Conservation (phyloP, 2,113 vertebrate species). For the Hoplias malabaricus region DNA sequence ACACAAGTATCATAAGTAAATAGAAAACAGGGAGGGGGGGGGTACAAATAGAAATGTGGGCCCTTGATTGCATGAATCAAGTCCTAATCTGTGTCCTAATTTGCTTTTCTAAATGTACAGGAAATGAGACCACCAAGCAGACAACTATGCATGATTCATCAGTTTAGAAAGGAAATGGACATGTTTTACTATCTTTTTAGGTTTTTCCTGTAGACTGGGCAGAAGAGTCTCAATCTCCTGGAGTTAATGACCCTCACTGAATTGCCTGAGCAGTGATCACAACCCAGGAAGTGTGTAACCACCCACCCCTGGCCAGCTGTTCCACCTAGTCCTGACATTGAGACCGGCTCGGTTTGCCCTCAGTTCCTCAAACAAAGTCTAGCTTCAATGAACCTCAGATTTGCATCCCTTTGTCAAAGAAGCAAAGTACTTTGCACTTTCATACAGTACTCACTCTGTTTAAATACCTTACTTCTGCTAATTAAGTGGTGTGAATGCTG, state of each 20-base stretch:
- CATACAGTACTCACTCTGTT: neutral
- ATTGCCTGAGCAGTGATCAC: slow-evolving; percentile 23
- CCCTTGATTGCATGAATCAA: no score
- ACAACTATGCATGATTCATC: slow-evolving; percentile 14
- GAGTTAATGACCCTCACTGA: slow-evolving; percentile 56
- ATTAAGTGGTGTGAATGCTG: no score
- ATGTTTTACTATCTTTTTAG: neutral
- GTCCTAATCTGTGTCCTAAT: neutral
- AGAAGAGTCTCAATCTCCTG: slow-evolving; percentile 46
- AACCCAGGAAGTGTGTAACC: slow-evolving; percentile 43
- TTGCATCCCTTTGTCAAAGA: neutral
- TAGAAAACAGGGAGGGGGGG: no score
- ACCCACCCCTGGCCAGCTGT: slow-evolving; percentile 39
- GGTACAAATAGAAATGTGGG: no score
- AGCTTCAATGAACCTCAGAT: no score
- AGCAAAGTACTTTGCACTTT: neutral
- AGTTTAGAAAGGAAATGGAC: slow-evolving; percentile 7
- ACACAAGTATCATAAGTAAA: no score
- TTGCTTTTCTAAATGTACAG: neutral
- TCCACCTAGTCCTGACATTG: slow-evolving; percentile 58
- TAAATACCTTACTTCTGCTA: no score
- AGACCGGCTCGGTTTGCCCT: neutral
- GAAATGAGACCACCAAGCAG: slow-evolving; percentile 10
- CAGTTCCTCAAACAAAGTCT: neutral
- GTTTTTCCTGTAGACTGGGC: slow-evolving; percentile 39